phyloP scores from a whole-genome alignment of 2,888 invertebrate species.

The Julus scandinavius region DNA sequence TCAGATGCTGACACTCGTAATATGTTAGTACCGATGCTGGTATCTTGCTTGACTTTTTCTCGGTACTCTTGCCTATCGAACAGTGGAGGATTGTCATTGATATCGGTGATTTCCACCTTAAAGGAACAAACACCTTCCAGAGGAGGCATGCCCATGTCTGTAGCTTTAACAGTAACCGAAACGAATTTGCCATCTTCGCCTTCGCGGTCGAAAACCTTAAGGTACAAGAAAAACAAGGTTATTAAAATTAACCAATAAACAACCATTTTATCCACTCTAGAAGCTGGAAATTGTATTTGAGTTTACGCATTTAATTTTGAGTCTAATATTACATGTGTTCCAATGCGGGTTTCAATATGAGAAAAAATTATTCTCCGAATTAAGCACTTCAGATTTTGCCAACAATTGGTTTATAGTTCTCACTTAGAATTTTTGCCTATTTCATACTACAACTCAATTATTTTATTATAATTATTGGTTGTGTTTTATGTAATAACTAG shows the following conservation, averaged over 20 bases:
- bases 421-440: too few relatives aligned
- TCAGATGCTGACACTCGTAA: conserved; percentile 94
- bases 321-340: too few relatives aligned
- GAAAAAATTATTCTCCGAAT: too few relatives aligned
- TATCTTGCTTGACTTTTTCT: conserved; percentile 96
- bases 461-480: too few relatives aligned
- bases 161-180: conserved; percentile 96
- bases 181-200: conserved; percentile 97
- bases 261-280: too few relatives aligned
- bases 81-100: conserved; percentile 95
- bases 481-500: too few relatives aligned
- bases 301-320: too few relatives aligned
- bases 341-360: too few relatives aligned
- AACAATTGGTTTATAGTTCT: too few relatives aligned
- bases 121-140: conserved; percentile 98
- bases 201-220: conserved; percentile 89
- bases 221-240: background rate
- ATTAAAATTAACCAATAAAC: too few relatives aligned
- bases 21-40: conserved; percentile 94
- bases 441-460: too few relatives aligned
- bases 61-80: conserved; percentile 98
- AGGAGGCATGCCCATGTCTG: conserved; percentile 98
- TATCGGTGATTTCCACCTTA: conserved; percentile 96
- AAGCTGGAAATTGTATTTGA: background rate
- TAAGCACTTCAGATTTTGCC: too few relatives aligned